Percentiles rank a stretch among this genome's conserved stretches.
These are phyloP conservation scores for Synanthedon vespiformis DNA, from an alignment of 2,888 invertebrate species.

Conservation along the genomic window DNA sequence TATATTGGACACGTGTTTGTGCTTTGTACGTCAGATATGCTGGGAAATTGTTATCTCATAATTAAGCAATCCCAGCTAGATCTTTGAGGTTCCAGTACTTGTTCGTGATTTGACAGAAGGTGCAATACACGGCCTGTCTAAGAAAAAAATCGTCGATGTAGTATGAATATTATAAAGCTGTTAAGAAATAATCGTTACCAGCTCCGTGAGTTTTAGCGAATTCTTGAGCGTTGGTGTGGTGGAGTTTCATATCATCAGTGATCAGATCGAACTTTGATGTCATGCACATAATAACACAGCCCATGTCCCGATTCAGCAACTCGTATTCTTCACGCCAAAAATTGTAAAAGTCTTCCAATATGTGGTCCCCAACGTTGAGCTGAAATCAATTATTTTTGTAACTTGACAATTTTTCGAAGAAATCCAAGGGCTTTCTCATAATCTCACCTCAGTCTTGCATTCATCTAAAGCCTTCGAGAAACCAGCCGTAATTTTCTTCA, in stretches of 20 bases:
- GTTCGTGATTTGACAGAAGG: too few relatives aligned
- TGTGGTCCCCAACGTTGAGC: constrained; percentile 36
- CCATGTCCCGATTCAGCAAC: constrained; percentile 40
- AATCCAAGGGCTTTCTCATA: too few relatives aligned
- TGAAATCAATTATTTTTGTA: constrained; percentile 10
- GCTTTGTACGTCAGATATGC: too few relatives aligned
- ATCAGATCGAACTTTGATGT: constrained; percentile 41
- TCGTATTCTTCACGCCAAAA: constrained; percentile 54
- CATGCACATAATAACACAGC: constrained; percentile 54
- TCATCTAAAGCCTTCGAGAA: constrained; percentile 32
- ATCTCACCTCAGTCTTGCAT: constrained; percentile 44
- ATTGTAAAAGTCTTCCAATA: constrained; percentile 46
- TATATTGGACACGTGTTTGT: too few relatives aligned
- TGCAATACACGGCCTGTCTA: too few relatives aligned
- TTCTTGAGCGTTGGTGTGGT: constrained; percentile 44
- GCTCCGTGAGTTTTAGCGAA: constrained; percentile 53
- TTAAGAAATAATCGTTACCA: constrained; percentile 21
- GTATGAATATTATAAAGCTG: too few relatives aligned
- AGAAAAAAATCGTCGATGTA: too few relatives aligned
- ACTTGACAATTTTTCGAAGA: background rate
- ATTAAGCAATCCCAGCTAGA: too few relatives aligned
- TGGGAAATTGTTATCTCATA: too few relatives aligned
- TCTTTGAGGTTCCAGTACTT: too few relatives aligned
- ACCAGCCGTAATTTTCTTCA: constrained; percentile 35
- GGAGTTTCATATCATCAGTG: constrained; percentile 34